Base-by-base conservation (phyloP, 2,113 vertebrate genomes). In the Tetrao urogallus region DNA sequence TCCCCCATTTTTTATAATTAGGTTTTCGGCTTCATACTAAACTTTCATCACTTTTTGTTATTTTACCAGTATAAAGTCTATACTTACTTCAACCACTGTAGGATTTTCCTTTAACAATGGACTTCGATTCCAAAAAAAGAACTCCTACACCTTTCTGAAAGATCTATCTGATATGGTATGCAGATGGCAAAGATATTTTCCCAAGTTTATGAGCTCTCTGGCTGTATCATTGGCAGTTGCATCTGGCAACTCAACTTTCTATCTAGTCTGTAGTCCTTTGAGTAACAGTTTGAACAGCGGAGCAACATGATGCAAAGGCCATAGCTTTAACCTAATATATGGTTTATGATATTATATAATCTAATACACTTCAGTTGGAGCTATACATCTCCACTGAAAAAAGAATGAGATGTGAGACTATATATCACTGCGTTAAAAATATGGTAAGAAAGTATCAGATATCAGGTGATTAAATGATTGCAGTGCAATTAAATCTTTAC, bases 221-320 rank as follows among this genome's bases (percentile, higher is more conserved):
- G 60, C 66, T 84, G 72, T 56, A 82, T 83, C 88, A 47, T 38
- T 72, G 50, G 43, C 28, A 63, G 50, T 63, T 89, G 85, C 82
- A 87, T 72, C n/a, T 89, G 87, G 71, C 64, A 94, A 50, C 67
- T 91, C 71, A 79, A 71, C 58, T 76, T 80, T 84, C 66, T 32
- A 8, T 47, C 27, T 79, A 27, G 30, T 79, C 66, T 72, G 19
- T 74, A 66, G 21, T 20, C n/a, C 77, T 88, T 10, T n/a, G 52
- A 83, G 61, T 65, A 90, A 75, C 21, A 30, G 34, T 15, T 40
- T 80, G 45, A 77, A 65, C 14, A 66, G 36, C 7, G 36, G 57
- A 84, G 57, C 1, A 1, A 21, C 27, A 25, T n/a, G 27, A 20
- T 27, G 21, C 71, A 82, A 79, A 92, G 74, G 27, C 66, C 40